phyloP scores from a whole-genome alignment of 2,113 vertebrate genomes.

The Myxocyprinus asiaticus region DNA sequence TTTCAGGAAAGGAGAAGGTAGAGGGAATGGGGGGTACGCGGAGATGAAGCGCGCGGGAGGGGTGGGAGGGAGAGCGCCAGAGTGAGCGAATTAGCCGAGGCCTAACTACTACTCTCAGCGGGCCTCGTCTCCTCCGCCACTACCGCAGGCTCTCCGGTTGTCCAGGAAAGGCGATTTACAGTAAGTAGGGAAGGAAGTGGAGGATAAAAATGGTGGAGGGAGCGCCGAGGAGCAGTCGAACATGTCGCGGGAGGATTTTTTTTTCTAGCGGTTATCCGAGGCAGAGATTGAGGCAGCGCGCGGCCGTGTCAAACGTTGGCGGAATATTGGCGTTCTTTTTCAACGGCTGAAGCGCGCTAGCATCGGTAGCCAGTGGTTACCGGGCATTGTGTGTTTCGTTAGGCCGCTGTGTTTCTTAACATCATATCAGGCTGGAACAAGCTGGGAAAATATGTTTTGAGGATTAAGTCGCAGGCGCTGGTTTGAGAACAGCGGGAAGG shows the following conservation, averaged over 20 bases:
- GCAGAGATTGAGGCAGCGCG: constrained; percentile 27
- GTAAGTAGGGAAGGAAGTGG: constrained; percentile 19
- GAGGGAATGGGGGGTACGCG: constrained; percentile 66
- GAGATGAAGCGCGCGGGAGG: background rate
- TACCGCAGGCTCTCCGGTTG: constrained; percentile 67
- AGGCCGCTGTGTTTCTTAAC: background rate
- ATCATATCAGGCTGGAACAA: background rate
- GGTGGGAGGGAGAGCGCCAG: background rate
- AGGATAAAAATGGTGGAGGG: background rate
- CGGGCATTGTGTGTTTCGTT: constrained; percentile 69
- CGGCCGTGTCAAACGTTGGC: constrained; percentile 19
- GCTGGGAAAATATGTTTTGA: background rate
- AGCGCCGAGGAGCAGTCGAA: background rate
- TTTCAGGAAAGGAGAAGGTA: constrained; percentile 72
- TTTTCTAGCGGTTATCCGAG: constrained; percentile 43
- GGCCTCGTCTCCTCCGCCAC: constrained; percentile 72
- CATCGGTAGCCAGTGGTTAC: constrained; percentile 65
- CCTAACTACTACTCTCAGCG: constrained; percentile 68
- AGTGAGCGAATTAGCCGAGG: constrained; percentile 59
- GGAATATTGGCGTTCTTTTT: constrained; percentile 15
- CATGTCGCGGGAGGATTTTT: constrained; percentile 11
- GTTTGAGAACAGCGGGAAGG: background rate
- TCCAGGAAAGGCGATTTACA: constrained; percentile 56
- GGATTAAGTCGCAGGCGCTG: constrained; percentile 36
- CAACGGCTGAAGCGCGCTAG: constrained; percentile 47